phyloP scores from a whole-genome alignment of 2,113 vertebrate species.

The Cranoglanis bouderius region DNA sequence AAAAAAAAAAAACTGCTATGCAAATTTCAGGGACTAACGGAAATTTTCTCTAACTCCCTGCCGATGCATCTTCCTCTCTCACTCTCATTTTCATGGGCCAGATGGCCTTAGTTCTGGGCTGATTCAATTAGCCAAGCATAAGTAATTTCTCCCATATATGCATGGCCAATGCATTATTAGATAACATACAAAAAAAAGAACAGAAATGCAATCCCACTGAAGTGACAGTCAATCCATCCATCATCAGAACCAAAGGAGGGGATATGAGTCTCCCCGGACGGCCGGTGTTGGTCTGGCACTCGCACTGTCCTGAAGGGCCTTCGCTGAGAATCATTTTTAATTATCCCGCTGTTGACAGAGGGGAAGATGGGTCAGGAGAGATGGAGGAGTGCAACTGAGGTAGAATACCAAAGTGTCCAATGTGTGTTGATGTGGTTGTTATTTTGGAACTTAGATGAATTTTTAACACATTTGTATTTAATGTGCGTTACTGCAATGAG shows the following conservation, averaged over 20 bases:
- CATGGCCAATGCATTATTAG: slow-evolving; percentile 62
- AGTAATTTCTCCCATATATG: slow-evolving; percentile 66
- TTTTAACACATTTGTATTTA: not conserved
- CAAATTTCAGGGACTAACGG: slow-evolving; percentile 65
- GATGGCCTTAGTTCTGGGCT: slow-evolving; percentile 71
- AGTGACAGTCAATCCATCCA: slow-evolving; percentile 61
- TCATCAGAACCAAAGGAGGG: slow-evolving; percentile 61
- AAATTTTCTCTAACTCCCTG: slow-evolving; percentile 38
- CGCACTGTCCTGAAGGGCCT: slow-evolving; percentile 41
- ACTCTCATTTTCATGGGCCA: slow-evolving; percentile 61
- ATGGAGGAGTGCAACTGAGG: not conserved
- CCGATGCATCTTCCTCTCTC: slow-evolving; percentile 14
- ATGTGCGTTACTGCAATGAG: not conserved
- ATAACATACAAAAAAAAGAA: slow-evolving; percentile 46
- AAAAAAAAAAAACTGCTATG: slow-evolving; percentile 54
- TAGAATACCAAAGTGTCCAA: slow-evolving; percentile 28
- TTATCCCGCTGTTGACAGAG: slow-evolving; percentile 54
- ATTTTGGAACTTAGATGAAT: not conserved
- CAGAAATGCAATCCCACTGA: slow-evolving; percentile 47
- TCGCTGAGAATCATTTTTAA: slow-evolving; percentile 46
- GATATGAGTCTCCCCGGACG: slow-evolving; percentile 59
- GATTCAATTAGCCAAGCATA: slow-evolving; percentile 68
- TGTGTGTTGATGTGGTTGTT: not conserved
- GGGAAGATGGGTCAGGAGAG: slow-evolving; percentile 27
- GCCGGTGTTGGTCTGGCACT: slow-evolving; percentile 50